A percentile compares a stretch with the other conserved stretches of the same genome.
phyloP scores from a whole-genome alignment of 2,113 vertebrate genomes.

The Chamaea fasciata region DNA sequence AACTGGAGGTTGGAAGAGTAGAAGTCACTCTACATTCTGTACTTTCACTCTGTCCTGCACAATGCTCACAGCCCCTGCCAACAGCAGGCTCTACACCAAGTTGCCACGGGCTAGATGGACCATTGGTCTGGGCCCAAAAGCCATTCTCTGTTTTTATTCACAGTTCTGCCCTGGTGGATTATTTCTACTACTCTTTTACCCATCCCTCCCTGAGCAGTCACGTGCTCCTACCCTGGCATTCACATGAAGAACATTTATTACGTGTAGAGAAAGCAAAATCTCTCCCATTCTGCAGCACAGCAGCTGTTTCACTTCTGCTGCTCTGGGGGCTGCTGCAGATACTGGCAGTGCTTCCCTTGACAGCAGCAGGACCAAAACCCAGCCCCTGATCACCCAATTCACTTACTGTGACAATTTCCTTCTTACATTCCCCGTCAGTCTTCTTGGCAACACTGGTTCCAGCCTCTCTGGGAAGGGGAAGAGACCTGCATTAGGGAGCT shows the following conservation, averaged over 20 bases:
- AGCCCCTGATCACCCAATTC: not conserved
- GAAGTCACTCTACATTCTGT: not conserved
- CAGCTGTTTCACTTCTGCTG: not conserved
- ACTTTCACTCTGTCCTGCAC: not conserved
- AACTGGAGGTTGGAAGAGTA: not conserved
- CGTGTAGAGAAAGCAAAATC: not conserved
- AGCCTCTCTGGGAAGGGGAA: not conserved
- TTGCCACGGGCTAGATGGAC: not conserved
- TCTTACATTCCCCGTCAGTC: not conserved
- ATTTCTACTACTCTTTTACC: not conserved
- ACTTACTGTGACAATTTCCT: conserved; percentile 10
- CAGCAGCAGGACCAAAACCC: not conserved
- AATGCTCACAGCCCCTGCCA: not conserved
- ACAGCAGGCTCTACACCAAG: not conserved
- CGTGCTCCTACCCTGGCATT: not conserved
- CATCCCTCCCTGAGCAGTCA: not conserved
- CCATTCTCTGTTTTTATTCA: not conserved
- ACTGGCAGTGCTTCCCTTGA: not conserved
- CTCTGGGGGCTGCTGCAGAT: not conserved
- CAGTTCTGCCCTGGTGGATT: not conserved
- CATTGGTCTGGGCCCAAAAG: not conserved
- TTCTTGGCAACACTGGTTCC: not conserved
- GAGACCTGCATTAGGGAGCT: not conserved
- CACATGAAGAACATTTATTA: not conserved
- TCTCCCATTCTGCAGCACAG: not conserved